Evolutionary conservation across 2,113 vertebrate genomes (phyloP).

Genomic region (Chaenocephalus aceratus): DNA sequence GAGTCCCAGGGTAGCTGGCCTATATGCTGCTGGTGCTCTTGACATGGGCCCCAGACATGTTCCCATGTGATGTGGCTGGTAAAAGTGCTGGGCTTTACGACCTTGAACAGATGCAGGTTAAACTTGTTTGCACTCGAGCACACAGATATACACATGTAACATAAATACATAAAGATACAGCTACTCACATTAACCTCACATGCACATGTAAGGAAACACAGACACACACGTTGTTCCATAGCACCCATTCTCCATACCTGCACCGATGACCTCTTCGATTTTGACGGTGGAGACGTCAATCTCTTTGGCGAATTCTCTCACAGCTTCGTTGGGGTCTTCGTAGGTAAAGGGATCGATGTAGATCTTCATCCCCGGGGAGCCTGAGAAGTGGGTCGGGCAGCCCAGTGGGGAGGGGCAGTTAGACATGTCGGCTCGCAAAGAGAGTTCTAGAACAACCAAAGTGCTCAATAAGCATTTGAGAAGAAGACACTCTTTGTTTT

Average conservation of each 20-base stretch:
- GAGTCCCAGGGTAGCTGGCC: constrained; percentile 66
- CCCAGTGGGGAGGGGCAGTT: constrained; percentile 86
- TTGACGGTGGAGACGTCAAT: constrained; percentile 99
- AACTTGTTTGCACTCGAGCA: constrained; percentile 31
- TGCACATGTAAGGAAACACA: background rate
- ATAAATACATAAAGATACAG: background rate
- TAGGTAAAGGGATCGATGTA: constrained; percentile 99
- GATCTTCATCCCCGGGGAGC: constrained; percentile 99
- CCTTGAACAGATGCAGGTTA: constrained; percentile 34
- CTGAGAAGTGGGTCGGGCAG: constrained; percentile 88
- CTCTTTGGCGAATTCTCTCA: constrained; percentile 98
- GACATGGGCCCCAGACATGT: constrained; percentile 55
- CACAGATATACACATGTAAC: background rate
- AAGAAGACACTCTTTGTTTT: constrained; percentile 38
- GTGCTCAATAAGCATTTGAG: constrained; percentile 64
- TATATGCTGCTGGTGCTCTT: constrained; percentile 63
- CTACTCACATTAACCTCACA: background rate
- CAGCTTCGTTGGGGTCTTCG: constrained; percentile 97
- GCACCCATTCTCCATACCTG: constrained; percentile 84
- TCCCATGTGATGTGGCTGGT: constrained; percentile 37
- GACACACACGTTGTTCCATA: background rate
- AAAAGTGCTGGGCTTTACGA: constrained; percentile 30
- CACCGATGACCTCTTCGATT: constrained; percentile 99
- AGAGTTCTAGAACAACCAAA: constrained; percentile 85
- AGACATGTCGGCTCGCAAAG: constrained; percentile 85